Base-by-base conservation (phyloP, 1,140 invertebrate species). In the Homalodisca vitripennis region DNA sequence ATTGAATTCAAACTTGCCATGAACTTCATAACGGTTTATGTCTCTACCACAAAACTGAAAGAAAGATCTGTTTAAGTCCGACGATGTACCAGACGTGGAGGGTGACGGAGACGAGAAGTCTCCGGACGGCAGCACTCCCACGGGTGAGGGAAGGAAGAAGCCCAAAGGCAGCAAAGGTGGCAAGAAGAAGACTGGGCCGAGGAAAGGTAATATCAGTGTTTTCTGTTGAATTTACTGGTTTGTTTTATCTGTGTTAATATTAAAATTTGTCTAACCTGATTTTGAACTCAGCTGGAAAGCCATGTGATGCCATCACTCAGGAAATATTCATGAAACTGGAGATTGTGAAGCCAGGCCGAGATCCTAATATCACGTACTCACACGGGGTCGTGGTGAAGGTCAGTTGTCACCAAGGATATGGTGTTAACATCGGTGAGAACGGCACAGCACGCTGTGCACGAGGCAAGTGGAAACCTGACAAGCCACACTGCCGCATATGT, bases 381-480 rank as follows among this genome's bases (percentile, higher is more conserved):
- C 69, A 74, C 53, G 78, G 74, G 12, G 72, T 71, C 0, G 72
- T 77, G 0, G 69, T 77, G 0, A 74, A 75, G 66, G 77, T 79
- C 13, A 75, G 67, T 6, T 94, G 92, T 78, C 85, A 85, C 0
- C 86, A 87, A 67, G 91, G 91, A 0, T 92, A 91, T 74, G 85
- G 85, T 3, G 78, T 90, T 0, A 92, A 91, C 76, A 82, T 92
- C 41, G 86, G 87, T 2, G 78, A 82, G 62, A 93, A 94, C 76
- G 82, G 85, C 22, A 93, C 92, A 0, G 89, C 88, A 0, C 88
- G 88, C 74, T 94, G 92, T 77, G 86, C 89, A 0, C 79, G 88
- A 57, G 92, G 92, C 0, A 83, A 85, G 73, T 95, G 92, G 92
- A 92, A 89, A 75, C 92, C 92, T 0, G 85, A 84, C 68, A 89